A percentile compares a stretch with the other conserved stretches of the same genome.
These are phyloP conservation scores for Diphyllodes magnificus DNA, from an alignment of 2,113 vertebrate genomes.

Conservation along the genomic window DNA sequence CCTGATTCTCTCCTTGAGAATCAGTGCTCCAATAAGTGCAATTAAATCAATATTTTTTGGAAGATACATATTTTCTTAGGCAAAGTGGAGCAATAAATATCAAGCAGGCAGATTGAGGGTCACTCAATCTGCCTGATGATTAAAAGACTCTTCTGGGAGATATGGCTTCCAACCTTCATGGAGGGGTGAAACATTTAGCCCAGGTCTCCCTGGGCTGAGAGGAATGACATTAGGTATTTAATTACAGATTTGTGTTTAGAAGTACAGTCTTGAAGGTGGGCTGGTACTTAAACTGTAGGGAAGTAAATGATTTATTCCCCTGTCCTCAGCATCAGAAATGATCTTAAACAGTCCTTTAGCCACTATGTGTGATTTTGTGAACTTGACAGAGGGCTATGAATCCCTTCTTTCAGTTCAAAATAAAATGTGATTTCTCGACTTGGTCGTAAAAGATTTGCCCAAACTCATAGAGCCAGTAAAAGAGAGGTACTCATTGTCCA, in stretches of 20 bases:
- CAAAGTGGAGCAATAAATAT: background rate
- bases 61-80: background rate
- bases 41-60: background rate
- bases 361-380: background rate
- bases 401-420: background rate
- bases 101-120: background rate
- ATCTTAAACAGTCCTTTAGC: background rate
- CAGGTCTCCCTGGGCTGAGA: background rate
- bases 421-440: background rate
- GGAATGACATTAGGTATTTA: background rate
- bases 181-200: background rate
- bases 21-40: background rate
- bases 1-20: background rate
- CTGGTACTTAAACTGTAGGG: background rate
- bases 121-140: background rate
- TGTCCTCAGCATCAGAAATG: accelerated
- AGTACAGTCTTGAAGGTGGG: background rate
- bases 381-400: background rate
- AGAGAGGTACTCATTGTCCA: background rate
- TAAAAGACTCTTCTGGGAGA: background rate
- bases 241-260: background rate
- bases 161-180: background rate
- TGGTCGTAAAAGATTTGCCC: background rate
- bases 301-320: background rate
- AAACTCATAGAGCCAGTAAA: background rate